phyloP scores from a whole-genome alignment of 1,140 invertebrate genomes.

The Lerema accius region DNA sequence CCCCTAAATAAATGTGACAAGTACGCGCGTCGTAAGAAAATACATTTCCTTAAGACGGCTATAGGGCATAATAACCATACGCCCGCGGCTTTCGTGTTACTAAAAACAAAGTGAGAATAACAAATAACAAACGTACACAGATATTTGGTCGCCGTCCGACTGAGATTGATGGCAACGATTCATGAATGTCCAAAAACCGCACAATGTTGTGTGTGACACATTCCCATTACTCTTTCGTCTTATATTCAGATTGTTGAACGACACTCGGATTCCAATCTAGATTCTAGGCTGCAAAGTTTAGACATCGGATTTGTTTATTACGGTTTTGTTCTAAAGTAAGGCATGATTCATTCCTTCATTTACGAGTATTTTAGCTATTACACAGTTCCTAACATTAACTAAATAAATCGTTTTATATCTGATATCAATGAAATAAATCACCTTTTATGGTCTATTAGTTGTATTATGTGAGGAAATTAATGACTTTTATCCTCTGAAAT shows the following conservation, averaged over 20 bases:
- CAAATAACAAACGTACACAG: slow-evolving; percentile 26
- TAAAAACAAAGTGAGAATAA: slow-evolving; percentile 23
- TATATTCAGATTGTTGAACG: slow-evolving; percentile 30
- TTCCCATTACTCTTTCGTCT: slow-evolving; percentile 34
- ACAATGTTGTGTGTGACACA: slow-evolving; percentile 39
- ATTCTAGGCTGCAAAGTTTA: too few relatives aligned
- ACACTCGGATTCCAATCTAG: slow-evolving; percentile 4
- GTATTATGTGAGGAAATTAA: too few relatives aligned
- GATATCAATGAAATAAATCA: not conserved
- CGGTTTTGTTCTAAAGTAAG: too few relatives aligned
- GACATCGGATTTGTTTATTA: too few relatives aligned
- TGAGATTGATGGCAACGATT: slow-evolving; percentile 43
- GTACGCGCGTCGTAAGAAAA: not conserved
- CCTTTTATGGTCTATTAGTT: not conserved
- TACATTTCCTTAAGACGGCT: too few relatives aligned
- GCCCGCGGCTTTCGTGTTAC: not conserved
- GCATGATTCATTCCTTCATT: too few relatives aligned
- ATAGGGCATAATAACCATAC: not conserved
- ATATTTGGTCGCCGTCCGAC: slow-evolving; percentile 19
- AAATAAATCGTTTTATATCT: not conserved
- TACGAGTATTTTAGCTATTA: too few relatives aligned
- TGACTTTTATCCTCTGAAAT: too few relatives aligned
- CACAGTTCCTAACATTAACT: not conserved
- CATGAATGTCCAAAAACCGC: slow-evolving; percentile 41
- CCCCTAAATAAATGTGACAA: too few relatives aligned